Evolutionary conservation across 2,797 vertebrate species (phyloP).

Genomic region (Hypotaenidia philippensis): DNA sequence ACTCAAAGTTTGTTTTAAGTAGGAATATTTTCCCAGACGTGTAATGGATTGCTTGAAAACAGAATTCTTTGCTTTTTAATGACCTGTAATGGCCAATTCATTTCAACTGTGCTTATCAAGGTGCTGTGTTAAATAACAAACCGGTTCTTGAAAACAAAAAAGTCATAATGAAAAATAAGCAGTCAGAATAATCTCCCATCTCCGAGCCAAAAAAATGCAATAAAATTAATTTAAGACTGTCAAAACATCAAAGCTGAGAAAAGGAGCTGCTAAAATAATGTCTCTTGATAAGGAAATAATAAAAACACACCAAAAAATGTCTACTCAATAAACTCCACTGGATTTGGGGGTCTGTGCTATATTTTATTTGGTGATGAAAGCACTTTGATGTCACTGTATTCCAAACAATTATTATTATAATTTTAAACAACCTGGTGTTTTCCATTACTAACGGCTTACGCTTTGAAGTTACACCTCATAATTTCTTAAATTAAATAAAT

Average conservation of each 20-base stretch:
- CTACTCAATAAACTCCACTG: slow-evolving; percentile 80
- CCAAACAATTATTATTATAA: slow-evolving; percentile 90
- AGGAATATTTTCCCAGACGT: slow-evolving; percentile 65
- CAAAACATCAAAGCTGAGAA: slow-evolving; percentile 82
- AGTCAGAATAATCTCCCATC: slow-evolving; percentile 75
- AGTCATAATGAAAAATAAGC: slow-evolving; percentile 76
- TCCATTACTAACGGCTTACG: slow-evolving; percentile 87
- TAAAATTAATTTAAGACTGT: slow-evolving; percentile 81
- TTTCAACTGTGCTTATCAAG: slow-evolving; percentile 67
- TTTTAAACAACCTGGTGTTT: slow-evolving; percentile 90
- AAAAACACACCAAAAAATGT: slow-evolving; percentile 77
- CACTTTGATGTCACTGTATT: slow-evolving; percentile 87
- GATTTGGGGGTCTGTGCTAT: slow-evolving; percentile 79
- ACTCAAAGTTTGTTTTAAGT: slow-evolving; percentile 60
- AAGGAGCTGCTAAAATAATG: slow-evolving; percentile 79
- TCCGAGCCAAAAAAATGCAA: slow-evolving; percentile 76
- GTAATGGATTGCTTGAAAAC: slow-evolving; percentile 69
- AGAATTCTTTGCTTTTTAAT: slow-evolving; percentile 73
- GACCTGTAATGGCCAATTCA: slow-evolving; percentile 73
- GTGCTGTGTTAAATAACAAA: slow-evolving; percentile 76
- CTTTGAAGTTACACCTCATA: slow-evolving; percentile 91
- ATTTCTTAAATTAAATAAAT: slow-evolving; percentile 92
- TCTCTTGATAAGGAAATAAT: slow-evolving; percentile 83
- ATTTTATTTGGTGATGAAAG: slow-evolving; percentile 86
- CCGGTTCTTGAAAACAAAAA: slow-evolving; percentile 71